phyloP scores from a whole-genome alignment of 2,888 invertebrate species.

The Ptycholaimellus sp. region DNA sequence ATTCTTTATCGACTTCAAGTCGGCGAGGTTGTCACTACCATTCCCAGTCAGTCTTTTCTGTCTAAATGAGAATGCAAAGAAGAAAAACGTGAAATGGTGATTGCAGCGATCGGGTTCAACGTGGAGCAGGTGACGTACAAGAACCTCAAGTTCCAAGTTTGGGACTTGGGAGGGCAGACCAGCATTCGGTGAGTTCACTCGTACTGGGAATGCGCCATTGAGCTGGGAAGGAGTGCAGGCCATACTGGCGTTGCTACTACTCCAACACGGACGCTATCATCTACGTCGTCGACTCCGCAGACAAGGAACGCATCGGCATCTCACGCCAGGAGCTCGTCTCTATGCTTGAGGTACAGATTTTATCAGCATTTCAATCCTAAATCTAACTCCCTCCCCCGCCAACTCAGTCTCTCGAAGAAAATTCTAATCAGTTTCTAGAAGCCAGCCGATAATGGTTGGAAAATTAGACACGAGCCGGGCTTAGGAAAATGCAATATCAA shows the following conservation, averaged over 20 bases:
- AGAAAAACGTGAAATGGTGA: constrained; percentile 18
- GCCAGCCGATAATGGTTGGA: too few relatives aligned
- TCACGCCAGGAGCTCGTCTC: constrained; percentile 50
- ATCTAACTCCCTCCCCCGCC: too few relatives aligned
- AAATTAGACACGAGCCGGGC: too few relatives aligned
- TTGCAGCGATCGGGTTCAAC: constrained; percentile 90
- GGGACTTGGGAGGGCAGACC: constrained; percentile 96
- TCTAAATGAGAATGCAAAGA: too few relatives aligned
- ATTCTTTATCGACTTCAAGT: constrained; percentile 87
- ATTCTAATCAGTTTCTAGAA: too few relatives aligned
- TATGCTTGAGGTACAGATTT: constrained; percentile 23
- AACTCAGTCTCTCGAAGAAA: too few relatives aligned
- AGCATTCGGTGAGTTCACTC: constrained; percentile 40
- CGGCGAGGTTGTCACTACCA: constrained; percentile 91
- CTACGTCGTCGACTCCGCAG: constrained; percentile 95
- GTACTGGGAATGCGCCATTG: neutral
- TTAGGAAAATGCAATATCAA: too few relatives aligned
- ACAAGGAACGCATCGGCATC: constrained; percentile 91
- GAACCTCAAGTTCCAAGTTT: constrained; percentile 84
- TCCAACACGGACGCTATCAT: constrained; percentile 99
- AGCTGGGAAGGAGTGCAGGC: constrained; percentile 37
- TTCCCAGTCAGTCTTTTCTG: constrained; percentile 28
- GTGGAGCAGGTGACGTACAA: constrained; percentile 97
- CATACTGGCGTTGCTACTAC: constrained; percentile 98
- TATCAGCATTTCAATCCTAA: too few relatives aligned